Evolutionary conservation across 2,888 invertebrate species (phyloP), one percentile per base, ranked within the genome.

Genomic region (Drosophila kuntzei): DNA sequence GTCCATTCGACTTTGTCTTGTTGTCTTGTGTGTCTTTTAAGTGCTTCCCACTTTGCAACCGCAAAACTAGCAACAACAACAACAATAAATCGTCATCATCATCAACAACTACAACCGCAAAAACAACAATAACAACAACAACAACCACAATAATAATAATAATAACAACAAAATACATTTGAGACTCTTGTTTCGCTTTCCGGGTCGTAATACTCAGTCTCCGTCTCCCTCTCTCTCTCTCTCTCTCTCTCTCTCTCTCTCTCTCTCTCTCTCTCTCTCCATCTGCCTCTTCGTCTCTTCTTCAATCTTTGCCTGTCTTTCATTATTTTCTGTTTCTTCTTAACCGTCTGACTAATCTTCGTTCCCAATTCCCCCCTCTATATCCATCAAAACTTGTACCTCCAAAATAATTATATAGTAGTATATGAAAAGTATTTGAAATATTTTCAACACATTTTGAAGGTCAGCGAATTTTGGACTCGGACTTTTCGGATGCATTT

Each of bases 21-120:
- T n/a, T n/a, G n/a, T n/a, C n/a, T n/a, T n/a, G n/a, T n/a, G 43
- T 66, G 51, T 68, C 53, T 60, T 51, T 63, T 67, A 81, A 80
- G 85, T 79, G 80, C 65, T 79, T 71, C 61, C 62, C 79, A 70
- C 72, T 76, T 69, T 62, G 66, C 51, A 81, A 65, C 86, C 86
- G 68, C 79, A 82, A 73, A 82, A 61, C 61, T 69, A 75, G 29
- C 58, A 67, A 47, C 62, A 55, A 36, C 46, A 47, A 50, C 47
- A 60, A 54, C 44, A 66, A 43, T 27, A 14, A 47, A 18, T 29
- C 27, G 25, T 27, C 53, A 53, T 39, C 53, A 37, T 51, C 51
- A 51, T 39, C 51, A 41, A 8, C 39, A 39, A 3, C 51, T 25
- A 14, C 51, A 25, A 11, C 50, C 6, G 9, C 18, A 44, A 55